phyloP scores from a whole-genome alignment of 2,797 vertebrate genomes.

The Microctenopoma lineatum region DNA sequence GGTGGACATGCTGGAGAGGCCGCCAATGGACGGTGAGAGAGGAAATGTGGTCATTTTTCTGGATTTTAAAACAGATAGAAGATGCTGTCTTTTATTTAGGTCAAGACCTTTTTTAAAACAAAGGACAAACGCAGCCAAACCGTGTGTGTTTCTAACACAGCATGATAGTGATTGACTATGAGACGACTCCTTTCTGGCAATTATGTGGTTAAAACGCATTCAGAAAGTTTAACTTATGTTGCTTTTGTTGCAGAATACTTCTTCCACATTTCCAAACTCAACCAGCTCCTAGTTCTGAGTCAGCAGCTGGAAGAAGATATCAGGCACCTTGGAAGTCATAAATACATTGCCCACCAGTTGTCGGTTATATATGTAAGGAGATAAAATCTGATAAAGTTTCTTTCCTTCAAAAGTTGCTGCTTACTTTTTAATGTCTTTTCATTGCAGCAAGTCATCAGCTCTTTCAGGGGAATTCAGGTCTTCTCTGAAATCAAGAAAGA shows the following conservation, averaged over 20 bases:
- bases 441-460: slow-evolving; percentile 85
- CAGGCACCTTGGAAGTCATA: slow-evolving; percentile 87
- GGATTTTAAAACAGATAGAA: neutral
- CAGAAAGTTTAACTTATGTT: slow-evolving; percentile 23
- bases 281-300: slow-evolving; percentile 87
- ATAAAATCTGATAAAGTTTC: neutral
- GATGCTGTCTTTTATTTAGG: too few relatives aligned
- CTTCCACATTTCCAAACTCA: slow-evolving; percentile 84
- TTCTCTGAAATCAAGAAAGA: slow-evolving; percentile 83
- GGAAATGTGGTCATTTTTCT: neutral
- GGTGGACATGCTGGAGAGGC: slow-evolving; percentile 86
- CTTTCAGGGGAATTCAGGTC: slow-evolving; percentile 80
- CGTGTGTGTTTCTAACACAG: neutral
- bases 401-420: neutral
- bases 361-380: slow-evolving; percentile 86
- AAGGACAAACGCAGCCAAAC: neutral
- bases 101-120: too few relatives aligned
- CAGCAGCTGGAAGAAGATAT: slow-evolving; percentile 88
- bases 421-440: slow-evolving; percentile 9
- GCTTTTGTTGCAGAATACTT: slow-evolving; percentile 80
- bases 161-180: too few relatives aligned
- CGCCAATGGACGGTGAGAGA: slow-evolving; percentile 84
- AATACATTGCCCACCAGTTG: slow-evolving; percentile 88
- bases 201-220: neutral
- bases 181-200: neutral